A percentile compares a stretch with the other conserved stretches of the same genome.
Conservation (phyloP, 1,140 invertebrate species). For the Platorchestia sp. region DNA sequence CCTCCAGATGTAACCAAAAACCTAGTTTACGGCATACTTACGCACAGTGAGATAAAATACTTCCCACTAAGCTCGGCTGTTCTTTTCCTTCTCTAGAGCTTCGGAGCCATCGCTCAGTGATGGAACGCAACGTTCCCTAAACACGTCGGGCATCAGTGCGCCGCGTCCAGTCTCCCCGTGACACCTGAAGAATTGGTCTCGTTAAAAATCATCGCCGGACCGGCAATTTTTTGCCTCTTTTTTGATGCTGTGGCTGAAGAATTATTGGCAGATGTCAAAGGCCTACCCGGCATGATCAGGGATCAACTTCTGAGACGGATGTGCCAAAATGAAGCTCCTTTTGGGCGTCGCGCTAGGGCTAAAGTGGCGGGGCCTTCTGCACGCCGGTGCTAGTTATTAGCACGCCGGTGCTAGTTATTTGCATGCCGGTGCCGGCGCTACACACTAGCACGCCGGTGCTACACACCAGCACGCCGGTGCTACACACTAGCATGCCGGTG, state of each 20-base stretch:
- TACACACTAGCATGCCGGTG: too few species aligned
- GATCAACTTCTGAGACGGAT: background rate
- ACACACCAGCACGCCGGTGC: background rate
- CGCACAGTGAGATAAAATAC: too few species aligned
- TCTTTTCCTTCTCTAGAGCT: background rate
- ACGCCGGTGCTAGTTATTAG: too few species aligned
- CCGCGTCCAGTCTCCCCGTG: background rate
- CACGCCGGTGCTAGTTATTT: too few species aligned
- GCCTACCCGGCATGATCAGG: background rate
- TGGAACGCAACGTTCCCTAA: too few species aligned
- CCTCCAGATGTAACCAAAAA: too few species aligned
- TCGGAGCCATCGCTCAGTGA: background rate
- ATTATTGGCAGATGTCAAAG: slow-evolving; percentile 38
- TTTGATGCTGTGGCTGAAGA: background rate
- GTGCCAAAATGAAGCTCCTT: background rate
- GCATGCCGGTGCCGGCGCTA: too few species aligned
- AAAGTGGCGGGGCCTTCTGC: background rate
- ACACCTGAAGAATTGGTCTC: slow-evolving; percentile 13
- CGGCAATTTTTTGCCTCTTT: slow-evolving; percentile 34
- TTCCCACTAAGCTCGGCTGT: background rate
- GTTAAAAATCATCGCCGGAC: slow-evolving; percentile 12
- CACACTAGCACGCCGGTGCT: background rate
- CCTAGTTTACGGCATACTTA: background rate
- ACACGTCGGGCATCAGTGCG: background rate
- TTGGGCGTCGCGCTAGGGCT: background rate